These are phyloP conservation scores for Apocrypta bakeri DNA, from an alignment of 1,140 invertebrate species.

Conservation along the genomic window DNA sequence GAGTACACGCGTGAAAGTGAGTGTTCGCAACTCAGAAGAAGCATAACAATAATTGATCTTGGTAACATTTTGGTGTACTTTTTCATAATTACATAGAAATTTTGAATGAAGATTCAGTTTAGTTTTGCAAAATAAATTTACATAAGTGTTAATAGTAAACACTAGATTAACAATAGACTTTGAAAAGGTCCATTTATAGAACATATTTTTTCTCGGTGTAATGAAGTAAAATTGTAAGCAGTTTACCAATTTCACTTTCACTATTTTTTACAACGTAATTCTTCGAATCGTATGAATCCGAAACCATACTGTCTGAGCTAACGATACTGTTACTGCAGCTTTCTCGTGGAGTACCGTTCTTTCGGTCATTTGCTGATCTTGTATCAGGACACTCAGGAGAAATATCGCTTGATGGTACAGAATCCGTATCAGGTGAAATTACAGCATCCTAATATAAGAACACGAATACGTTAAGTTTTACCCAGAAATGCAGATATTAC, in stretches of 20 bases:
- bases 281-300: slow-evolving; percentile 65
- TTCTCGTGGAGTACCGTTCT: slow-evolving; percentile 52
- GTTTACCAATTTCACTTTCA: slow-evolving; percentile 70
- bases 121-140: too few relatives aligned
- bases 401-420: slow-evolving; percentile 57
- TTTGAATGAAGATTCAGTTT: too few relatives aligned
- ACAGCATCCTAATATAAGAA: slow-evolving; percentile 61
- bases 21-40: too few relatives aligned
- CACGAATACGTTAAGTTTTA: not conserved
- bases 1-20: too few relatives aligned
- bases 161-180: too few relatives aligned
- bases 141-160: too few relatives aligned
- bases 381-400: slow-evolving; percentile 57
- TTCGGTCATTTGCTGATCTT: slow-evolving; percentile 50
- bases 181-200: not conserved
- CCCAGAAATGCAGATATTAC: not conserved
- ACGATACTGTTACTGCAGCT: slow-evolving; percentile 68
- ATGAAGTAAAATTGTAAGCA: not conserved
- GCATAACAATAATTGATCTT: too few relatives aligned
- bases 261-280: slow-evolving; percentile 66
- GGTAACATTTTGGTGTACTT: too few relatives aligned
- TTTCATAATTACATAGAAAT: too few relatives aligned
- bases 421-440: slow-evolving; percentile 70
- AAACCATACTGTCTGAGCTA: slow-evolving; percentile 66
- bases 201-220: slow-evolving; percentile 1